Conservation (phyloP, 2,888 invertebrate genomes). For the Monoplex corrugatus region DNA sequence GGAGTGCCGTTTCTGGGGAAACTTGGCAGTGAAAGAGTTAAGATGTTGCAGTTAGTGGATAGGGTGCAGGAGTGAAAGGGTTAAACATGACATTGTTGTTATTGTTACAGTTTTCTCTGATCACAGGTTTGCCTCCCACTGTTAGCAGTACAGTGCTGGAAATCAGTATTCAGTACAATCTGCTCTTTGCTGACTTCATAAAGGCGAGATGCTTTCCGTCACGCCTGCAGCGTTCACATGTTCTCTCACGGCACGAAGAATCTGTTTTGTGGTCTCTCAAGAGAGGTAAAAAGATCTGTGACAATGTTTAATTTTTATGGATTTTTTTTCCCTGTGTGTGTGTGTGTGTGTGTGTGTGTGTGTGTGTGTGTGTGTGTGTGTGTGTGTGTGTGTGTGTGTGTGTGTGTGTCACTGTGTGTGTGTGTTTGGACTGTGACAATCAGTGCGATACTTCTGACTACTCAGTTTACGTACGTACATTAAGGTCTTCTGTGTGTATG, state of each 20-base stretch:
- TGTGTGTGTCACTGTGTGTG: background rate
- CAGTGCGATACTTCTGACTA: background rate
- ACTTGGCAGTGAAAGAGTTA: too few species aligned
- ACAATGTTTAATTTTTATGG: background rate
- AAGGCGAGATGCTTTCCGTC: background rate
- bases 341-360: conserved; percentile 39
- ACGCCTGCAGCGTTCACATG: background rate
- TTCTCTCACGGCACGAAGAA: background rate
- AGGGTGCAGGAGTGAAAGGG: too few species aligned
- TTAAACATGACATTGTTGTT: too few species aligned
- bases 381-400: conserved; percentile 1
- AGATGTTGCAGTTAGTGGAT: too few species aligned
- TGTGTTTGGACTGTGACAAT: background rate
- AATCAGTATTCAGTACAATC: conserved; percentile 57
- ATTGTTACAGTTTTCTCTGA: background rate
- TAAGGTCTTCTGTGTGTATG: too few species aligned
- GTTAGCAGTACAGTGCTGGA: conserved; percentile 48
- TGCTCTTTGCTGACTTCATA: conserved; percentile 17
- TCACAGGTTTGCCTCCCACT: conserved; percentile 56
- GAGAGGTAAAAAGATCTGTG: conserved; percentile 4
- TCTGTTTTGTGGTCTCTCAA: conserved; percentile 21
- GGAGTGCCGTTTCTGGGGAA: too few species aligned
- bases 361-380: conserved; percentile 26
- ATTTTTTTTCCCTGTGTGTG: background rate
- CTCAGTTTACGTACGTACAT: too few species aligned